Evolutionary conservation across 2,797 vertebrate species (phyloP).

Genomic region (Helostoma temminkii): DNA sequence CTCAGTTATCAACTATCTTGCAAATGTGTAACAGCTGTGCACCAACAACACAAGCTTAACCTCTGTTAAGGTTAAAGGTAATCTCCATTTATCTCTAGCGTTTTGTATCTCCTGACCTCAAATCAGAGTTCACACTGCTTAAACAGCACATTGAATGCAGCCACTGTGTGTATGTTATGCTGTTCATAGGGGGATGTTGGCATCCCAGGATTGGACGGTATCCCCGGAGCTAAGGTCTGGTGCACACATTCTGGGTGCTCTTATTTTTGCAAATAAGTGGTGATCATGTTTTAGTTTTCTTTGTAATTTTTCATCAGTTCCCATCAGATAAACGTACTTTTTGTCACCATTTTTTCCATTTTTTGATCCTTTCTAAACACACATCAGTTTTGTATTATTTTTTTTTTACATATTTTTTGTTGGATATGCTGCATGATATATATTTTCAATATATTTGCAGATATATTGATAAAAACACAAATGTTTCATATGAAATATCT

Average conservation of each 20-base stretch:
- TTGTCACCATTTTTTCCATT: slow-evolving; percentile 1
- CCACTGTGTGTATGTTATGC: slow-evolving; percentile 77
- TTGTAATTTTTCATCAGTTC: slow-evolving; percentile 6
- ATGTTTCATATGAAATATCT: not conserved
- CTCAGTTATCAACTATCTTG: slow-evolving; percentile 1
- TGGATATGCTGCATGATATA: not conserved
- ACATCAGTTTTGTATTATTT: slow-evolving; percentile 1
- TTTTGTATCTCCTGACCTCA: slow-evolving; percentile 40
- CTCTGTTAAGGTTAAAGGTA: slow-evolving; percentile 39
- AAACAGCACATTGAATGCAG: slow-evolving; percentile 49
- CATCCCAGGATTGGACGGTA: slow-evolving; percentile 89
- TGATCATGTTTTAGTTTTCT: slow-evolving; percentile 3
- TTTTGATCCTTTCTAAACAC: not conserved
- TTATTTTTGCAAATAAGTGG: slow-evolving; percentile 39
- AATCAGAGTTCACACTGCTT: slow-evolving; percentile 40
- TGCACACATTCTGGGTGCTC: slow-evolving; percentile 56
- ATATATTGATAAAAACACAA: not conserved
- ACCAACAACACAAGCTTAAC: slow-evolving; percentile 1
- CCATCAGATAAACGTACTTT: slow-evolving; percentile 10
- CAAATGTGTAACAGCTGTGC: slow-evolving; percentile 51
- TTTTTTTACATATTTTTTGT: not conserved
- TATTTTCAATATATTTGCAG: not conserved
- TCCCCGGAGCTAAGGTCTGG: slow-evolving; percentile 91
- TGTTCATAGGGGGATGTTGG: slow-evolving; percentile 91
- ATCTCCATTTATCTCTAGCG: slow-evolving; percentile 12